Evolutionary conservation across 2,113 vertebrate genomes (phyloP).

Genomic region (Syrrhaptes paradoxus): DNA sequence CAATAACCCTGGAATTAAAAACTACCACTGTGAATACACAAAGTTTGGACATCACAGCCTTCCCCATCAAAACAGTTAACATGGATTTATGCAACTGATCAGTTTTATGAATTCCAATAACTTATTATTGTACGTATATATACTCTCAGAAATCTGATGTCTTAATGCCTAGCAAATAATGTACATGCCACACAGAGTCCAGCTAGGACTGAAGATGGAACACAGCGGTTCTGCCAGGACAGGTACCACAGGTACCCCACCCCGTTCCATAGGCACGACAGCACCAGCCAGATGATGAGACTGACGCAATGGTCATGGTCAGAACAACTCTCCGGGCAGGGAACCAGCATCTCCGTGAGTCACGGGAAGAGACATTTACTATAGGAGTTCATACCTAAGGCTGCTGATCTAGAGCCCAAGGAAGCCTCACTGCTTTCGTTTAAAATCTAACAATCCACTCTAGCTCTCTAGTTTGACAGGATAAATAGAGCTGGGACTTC

Average conservation of each 20-base stretch:
- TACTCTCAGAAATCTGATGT: background rate
- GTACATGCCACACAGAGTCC: background rate
- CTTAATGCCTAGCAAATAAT: background rate
- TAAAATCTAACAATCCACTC: background rate
- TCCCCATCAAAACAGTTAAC: background rate
- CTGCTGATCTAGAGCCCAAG: background rate
- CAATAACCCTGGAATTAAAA: background rate
- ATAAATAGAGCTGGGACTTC: background rate
- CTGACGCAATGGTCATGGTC: background rate
- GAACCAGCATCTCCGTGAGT: background rate
- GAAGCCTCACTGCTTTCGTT: background rate
- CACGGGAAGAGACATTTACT: background rate
- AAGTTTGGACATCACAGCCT: background rate
- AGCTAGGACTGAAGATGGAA: background rate
- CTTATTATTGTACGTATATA: background rate
- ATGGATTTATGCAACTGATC: background rate
- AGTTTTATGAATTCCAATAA: background rate
- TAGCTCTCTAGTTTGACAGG: background rate
- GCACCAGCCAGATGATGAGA: background rate
- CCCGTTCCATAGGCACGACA: rapidly evolving
- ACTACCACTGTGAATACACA: background rate
- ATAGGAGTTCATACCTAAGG: background rate
- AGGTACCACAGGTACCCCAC: background rate
- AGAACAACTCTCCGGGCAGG: background rate
- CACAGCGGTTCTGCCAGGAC: background rate